Conservation (phyloP, 2,113 vertebrate genomes). For the Oxygymnocypris stewartii region DNA sequence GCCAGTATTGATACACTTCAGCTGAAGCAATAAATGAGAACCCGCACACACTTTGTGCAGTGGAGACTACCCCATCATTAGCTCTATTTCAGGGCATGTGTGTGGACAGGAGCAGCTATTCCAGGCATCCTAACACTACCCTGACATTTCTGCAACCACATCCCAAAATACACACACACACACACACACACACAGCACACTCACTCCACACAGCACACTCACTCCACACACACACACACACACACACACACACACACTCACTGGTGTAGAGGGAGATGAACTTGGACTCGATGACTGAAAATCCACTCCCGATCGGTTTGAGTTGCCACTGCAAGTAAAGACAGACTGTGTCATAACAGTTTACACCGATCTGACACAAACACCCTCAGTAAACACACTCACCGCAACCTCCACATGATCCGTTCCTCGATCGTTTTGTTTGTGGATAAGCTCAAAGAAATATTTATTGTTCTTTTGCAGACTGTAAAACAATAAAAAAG, state of each 20-base stretch:
- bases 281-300: conserved; percentile 82
- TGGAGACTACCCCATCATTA: conserved; percentile 38
- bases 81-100: conserved; percentile 39
- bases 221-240: no score
- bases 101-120: conserved; percentile 41
- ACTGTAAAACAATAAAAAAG: conserved; percentile 66
- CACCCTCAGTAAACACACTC: conserved; percentile 20
- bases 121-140: conserved; percentile 3
- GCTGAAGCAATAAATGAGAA: not conserved
- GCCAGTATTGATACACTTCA: not conserved
- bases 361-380: not conserved
- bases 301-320: conserved; percentile 70
- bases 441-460: conserved; percentile 94
- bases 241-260: conserved; percentile 65
- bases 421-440: conserved; percentile 84
- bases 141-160: conserved; percentile 30
- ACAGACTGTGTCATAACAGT: not conserved
- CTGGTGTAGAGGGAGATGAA: conserved; percentile 88
- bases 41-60: not conserved
- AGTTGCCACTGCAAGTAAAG: conserved; percentile 83
- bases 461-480: conserved; percentile 79
- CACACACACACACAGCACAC: not conserved
- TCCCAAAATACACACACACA: conserved; percentile 15
- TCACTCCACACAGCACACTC: no score
- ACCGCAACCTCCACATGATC: conserved; percentile 84